Conservation (phyloP, 92 coral and sea anemone species). For the Blastomussa wellsi region DNA sequence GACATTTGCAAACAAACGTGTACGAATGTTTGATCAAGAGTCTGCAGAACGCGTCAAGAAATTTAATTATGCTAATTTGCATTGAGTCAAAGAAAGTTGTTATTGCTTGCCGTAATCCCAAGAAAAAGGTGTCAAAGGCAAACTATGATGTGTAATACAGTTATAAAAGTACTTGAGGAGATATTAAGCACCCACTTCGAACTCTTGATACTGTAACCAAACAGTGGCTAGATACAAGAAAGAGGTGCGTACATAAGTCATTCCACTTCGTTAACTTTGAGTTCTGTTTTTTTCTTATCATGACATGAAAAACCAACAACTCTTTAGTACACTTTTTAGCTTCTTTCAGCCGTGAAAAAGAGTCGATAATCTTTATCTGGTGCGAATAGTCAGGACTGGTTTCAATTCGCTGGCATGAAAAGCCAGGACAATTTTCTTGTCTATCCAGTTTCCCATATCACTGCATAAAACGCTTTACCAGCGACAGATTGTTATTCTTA, state of each 20-base stretch:
- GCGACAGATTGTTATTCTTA: not conserved
- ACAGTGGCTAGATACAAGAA: not conserved
- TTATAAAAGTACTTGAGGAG: not conserved
- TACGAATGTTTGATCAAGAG: slow-evolving; percentile 18
- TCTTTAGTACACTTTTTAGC: not conserved
- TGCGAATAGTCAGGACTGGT: not conserved
- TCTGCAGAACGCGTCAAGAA: slow-evolving; percentile 17
- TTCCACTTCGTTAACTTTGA: not conserved
- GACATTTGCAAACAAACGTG: slow-evolving; percentile 13
- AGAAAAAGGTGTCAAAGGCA: not conserved
- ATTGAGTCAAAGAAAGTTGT: not conserved
- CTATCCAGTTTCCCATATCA: not conserved
- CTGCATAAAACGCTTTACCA: not conserved
- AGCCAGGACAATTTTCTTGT: not conserved
- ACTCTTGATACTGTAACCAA: not conserved
- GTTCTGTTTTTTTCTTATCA: not conserved
- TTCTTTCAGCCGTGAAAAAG: not conserved
- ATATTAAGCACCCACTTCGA: slow-evolving; percentile 1
- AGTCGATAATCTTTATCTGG: not conserved
- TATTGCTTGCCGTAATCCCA: slow-evolving; percentile 1
- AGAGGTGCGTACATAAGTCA: not conserved
- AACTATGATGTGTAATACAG: not conserved
- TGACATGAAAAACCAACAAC: not conserved
- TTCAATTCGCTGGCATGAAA: not conserved
- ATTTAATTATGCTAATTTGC: slow-evolving; percentile 26